phyloP scores from a whole-genome alignment of 2,113 vertebrate genomes.

The Garra rufa region DNA sequence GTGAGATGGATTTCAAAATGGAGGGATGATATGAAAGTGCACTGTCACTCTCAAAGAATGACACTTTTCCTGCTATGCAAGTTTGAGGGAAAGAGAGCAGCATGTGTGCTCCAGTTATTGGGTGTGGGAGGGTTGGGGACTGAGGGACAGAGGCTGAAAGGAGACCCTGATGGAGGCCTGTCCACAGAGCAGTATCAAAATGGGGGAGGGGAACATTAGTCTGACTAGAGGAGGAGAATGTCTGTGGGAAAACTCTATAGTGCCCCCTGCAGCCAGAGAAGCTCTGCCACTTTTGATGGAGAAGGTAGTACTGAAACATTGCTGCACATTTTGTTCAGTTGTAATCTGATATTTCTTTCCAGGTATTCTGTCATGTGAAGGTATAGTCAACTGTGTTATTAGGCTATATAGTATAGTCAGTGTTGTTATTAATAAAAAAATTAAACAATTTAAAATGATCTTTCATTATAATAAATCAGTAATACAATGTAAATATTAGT shows the following conservation, averaged over 20 bases:
- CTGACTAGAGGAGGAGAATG: too few species aligned
- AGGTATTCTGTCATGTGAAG: background rate
- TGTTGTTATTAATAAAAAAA: background rate
- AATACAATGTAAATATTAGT: background rate
- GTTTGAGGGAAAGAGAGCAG: constrained; percentile 60
- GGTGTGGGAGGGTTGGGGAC: constrained; percentile 48
- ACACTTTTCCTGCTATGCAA: constrained; percentile 72
- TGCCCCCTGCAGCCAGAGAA: constrained; percentile 46
- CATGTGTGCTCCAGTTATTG: constrained; percentile 50
- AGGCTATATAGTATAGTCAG: too few species aligned
- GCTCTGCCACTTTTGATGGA: constrained; percentile 3
- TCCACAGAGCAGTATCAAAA: constrained; percentile 64
- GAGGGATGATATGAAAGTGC: constrained; percentile 66
- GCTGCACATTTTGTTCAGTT: background rate
- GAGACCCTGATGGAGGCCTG: constrained; percentile 73
- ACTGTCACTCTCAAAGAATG: constrained; percentile 56
- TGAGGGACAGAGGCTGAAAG: constrained; percentile 50
- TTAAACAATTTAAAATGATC: background rate
- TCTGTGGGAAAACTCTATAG: constrained; percentile 40
- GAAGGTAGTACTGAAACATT: background rate
- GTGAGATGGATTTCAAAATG: constrained; percentile 68
- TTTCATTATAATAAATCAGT: background rate
- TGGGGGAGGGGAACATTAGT: constrained; percentile 39
- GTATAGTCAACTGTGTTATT: background rate
- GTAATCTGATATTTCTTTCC: background rate